phyloP scores from a whole-genome alignment of 2,888 invertebrate genomes.

The Plebejus anna region DNA sequence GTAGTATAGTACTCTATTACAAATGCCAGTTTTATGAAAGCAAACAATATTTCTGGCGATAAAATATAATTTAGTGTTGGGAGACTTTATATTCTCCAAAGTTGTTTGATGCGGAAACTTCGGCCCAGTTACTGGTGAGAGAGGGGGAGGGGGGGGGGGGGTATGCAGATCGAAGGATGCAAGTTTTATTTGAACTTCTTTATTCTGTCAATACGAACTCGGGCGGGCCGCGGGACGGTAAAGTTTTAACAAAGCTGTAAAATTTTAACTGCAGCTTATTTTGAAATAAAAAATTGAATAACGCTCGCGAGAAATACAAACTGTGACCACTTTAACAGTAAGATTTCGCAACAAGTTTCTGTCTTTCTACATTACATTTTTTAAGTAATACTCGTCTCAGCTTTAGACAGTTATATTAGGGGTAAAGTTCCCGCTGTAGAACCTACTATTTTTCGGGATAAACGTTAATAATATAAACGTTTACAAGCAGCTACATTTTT shows the following conservation, averaged over 20 bases:
- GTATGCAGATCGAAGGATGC: conserved; percentile 8
- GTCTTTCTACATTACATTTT: background rate
- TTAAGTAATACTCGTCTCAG: background rate
- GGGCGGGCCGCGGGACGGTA: background rate
- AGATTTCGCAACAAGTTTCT: background rate
- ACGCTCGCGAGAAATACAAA: background rate
- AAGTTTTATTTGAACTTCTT: conserved; percentile 2
- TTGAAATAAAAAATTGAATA: background rate
- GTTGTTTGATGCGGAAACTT: conserved; percentile 6
- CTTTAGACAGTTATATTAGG: background rate
- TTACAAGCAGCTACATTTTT: too few species aligned
- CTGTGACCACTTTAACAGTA: background rate
- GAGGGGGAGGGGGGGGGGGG: background rate
- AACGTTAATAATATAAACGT: too few species aligned
- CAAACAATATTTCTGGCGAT: background rate
- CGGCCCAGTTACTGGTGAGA: background rate
- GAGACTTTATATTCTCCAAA: background rate
- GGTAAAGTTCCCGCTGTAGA: background rate
- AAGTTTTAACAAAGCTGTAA: conserved; percentile 14
- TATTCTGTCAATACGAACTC: conserved; percentile 11
- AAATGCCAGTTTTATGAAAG: background rate
- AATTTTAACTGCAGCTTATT: conserved; percentile 1
- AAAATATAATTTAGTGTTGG: conserved; percentile 1
- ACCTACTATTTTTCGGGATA: too few species aligned
- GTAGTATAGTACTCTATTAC: background rate